Evolutionary conservation across 2,113 vertebrate species (phyloP), one percentile per base, ranked within the genome.

Genomic region (Rana temporaria): DNA sequence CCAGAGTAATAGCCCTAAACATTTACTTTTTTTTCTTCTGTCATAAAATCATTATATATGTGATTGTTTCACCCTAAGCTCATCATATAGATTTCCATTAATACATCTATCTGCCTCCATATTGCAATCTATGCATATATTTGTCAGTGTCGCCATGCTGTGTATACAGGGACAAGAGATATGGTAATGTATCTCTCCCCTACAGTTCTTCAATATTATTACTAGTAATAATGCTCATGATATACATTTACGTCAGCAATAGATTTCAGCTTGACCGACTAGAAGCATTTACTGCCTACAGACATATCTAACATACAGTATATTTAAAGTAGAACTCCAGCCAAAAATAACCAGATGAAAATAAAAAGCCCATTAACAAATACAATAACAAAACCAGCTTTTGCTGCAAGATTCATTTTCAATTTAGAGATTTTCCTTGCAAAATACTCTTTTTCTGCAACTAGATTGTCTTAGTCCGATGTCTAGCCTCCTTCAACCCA

Each of bases 21-120:
- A 75, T 16, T n/a, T 75, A 48, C 56, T 75, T 75, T 32, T 42
- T n/a, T 24, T 57, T 42, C 14, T 18, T 62, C 30, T 75, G 72
- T n/a, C 56, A 60, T 42, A 42, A 75, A 75, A 75, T 75, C 57
- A 7, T 75, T 62, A 75, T 60, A 60, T 62, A 75, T 62, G 17
- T 38, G 59, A 60, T 75, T 62, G 17, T 75, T 57, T 75, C 59
- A 75, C 56, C 32, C 56, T 62, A 30, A 59, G 56, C 72, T 75
- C 72, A 75, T 38, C 57, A 62, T 75, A 75, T 75, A 60, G 72
- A 75, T 75, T 75, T 59, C 30, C 30, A 62, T 56, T 75, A 75
- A 62, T 75, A 75, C 60, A 62, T 75, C 72, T 34, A 75, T 75
- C 72, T 75, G 8, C 20, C 57, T 42, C 56, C 32, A 24, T 30